These are phyloP conservation scores for Andrena cerasifolii DNA, from an alignment of 1,140 invertebrate genomes.

Conservation along the genomic window DNA sequence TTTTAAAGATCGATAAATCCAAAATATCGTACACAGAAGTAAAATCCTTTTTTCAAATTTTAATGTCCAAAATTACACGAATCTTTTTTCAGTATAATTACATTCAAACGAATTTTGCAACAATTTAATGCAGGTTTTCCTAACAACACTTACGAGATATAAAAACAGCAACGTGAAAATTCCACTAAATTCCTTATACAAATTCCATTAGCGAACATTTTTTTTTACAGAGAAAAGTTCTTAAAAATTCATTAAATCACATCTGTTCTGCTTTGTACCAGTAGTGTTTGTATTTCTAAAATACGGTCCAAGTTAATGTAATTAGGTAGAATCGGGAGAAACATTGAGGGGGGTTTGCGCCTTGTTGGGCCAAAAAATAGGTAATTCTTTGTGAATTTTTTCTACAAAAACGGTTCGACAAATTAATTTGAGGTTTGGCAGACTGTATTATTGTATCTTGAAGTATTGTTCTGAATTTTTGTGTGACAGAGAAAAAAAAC, in stretches of 20 bases:
- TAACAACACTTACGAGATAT: constrained; percentile 35
- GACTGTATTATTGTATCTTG: too few relatives aligned
- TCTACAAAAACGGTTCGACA: too few relatives aligned
- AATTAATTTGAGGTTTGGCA: too few relatives aligned
- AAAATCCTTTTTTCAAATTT: background rate
- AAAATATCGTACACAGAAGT: constrained; percentile 2
- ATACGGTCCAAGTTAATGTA: constrained; percentile 16
- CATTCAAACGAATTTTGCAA: constrained; percentile 7
- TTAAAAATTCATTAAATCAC: constrained; percentile 43
- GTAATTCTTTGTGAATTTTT: too few relatives aligned
- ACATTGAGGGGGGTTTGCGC: too few relatives aligned
- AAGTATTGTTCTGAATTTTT: too few relatives aligned
- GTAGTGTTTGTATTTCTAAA: constrained; percentile 4
- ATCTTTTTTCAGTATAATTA: constrained; percentile 3
- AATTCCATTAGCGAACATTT: constrained; percentile 47
- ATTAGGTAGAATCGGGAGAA: constrained; percentile 12
- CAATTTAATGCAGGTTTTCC: constrained; percentile 8
- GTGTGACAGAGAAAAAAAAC: too few relatives aligned
- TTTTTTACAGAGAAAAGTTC: constrained; percentile 22
- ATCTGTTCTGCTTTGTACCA: constrained; percentile 38
- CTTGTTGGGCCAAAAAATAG: too few relatives aligned
- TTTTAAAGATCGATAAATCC: constrained; percentile 6
- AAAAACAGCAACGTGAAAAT: constrained; percentile 35
- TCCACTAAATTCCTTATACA: constrained; percentile 43
- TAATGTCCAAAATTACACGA: background rate